phyloP scores from a whole-genome alignment of 2,888 invertebrate species.

The Vannuccia rotundouncinata region DNA sequence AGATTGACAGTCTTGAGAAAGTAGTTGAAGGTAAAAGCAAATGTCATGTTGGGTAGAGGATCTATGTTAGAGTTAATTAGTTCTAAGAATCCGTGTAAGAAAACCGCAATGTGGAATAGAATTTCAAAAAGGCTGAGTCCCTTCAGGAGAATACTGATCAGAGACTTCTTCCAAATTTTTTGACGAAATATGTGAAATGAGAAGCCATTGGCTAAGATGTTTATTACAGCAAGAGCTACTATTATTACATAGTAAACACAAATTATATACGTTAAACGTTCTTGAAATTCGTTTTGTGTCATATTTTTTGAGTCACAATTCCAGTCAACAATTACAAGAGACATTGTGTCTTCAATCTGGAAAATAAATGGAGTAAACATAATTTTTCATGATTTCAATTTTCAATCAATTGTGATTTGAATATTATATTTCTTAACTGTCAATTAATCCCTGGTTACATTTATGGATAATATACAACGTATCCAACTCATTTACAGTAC shows the following conservation, averaged over 20 bases:
- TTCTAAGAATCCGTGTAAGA: background rate
- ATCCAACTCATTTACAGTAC: too few species aligned
- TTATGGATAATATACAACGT: too few species aligned
- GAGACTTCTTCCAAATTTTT: conserved; percentile 32
- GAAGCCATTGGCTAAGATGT: conserved; percentile 21
- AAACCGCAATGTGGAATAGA: conserved; percentile 24
- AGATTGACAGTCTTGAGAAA: conserved; percentile 1
- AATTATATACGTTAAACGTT: background rate
- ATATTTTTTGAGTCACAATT: background rate
- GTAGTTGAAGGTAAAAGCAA: background rate
- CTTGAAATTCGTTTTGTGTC: background rate
- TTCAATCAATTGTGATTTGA: too few species aligned
- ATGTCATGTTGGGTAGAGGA: background rate
- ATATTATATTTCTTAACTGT: too few species aligned
- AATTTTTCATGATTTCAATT: too few species aligned
- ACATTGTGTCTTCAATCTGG: background rate
- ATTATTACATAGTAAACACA: background rate
- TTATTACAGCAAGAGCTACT: background rate
- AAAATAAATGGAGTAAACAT: too few species aligned
- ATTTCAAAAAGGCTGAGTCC: conserved; percentile 32
- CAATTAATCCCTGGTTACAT: too few species aligned
- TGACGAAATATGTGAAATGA: conserved; percentile 27
- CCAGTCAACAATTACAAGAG: background rate
- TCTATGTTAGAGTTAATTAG: too few species aligned
- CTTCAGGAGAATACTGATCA: conserved; percentile 33